These are phyloP conservation scores for Perognathus longimembris DNA, from an alignment of 2,113 vertebrate species.

Conservation along the genomic window DNA sequence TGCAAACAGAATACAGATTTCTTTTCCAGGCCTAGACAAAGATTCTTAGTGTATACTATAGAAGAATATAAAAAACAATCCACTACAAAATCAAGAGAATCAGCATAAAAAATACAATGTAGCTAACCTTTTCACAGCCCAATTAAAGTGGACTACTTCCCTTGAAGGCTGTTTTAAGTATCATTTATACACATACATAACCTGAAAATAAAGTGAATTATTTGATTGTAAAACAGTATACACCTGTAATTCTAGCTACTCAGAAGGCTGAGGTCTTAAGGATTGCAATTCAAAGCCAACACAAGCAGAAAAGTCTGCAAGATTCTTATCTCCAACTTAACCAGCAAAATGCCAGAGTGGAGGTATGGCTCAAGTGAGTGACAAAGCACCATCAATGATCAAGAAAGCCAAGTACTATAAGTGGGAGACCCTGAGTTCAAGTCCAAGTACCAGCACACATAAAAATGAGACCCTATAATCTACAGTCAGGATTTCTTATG, in stretches of 20 bases:
- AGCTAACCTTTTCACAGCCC: background rate
- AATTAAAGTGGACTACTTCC: background rate
- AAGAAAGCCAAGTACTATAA: too few species aligned
- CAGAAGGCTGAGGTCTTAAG: too few species aligned
- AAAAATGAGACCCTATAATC: too few species aligned
- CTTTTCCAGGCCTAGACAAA: conserved; percentile 2
- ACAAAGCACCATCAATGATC: too few species aligned
- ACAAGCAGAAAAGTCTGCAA: too few species aligned
- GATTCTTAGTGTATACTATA: background rate
- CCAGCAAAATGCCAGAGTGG: too few species aligned
- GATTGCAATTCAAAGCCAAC: too few species aligned
- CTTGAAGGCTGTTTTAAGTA: background rate
- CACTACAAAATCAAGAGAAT: background rate
- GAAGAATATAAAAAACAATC: background rate
- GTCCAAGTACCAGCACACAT: too few species aligned
- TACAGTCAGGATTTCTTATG: background rate
- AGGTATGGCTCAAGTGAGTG: too few species aligned
- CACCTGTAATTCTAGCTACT: too few species aligned
- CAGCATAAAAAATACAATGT: background rate
- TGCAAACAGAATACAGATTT: background rate
- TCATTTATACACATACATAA: background rate
- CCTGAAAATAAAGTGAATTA: conserved; percentile 46
- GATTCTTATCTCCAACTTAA: too few species aligned
- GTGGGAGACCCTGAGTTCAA: too few species aligned
- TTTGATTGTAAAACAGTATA: background rate